Base-by-base conservation (phyloP, 2,113 vertebrate genomes). In the Tympanuchus pallidicinctus region DNA sequence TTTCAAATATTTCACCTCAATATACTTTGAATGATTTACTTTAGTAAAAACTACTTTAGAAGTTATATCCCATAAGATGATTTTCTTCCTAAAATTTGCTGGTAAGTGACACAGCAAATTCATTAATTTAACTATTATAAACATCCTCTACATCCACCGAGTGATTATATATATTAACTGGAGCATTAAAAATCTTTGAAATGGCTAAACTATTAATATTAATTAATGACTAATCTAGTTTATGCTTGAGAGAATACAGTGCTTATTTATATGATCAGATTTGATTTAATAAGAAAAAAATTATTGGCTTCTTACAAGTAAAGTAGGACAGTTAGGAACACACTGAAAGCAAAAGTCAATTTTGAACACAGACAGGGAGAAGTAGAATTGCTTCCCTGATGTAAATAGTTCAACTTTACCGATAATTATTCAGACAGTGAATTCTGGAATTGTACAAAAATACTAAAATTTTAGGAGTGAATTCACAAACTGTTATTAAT, bases 1-100 rank as follows among this genome's bases (percentile, higher is more conserved):
- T 96, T 96, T 93, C 61, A 80, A 57, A 83, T 48, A 79, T 12
- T 92, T 93, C 34, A n/a, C 93, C 71, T 94, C 59, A 84, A 72
- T 74, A n/a, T 45, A 43, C 28, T 90, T 54, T 13, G 45, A 88
- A 71, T 69, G 8, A 76, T 94, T 96, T 96, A 50, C 15, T 69
- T 38, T 38, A 38, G 10, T 38, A 38, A 38, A 38, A 38, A 38
- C 38, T 38, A 38, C 38, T 38, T 38, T 38, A 38, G 38, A 38
- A 95, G 92, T 86, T 80, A 82, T 59, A 52, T 80, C 63, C 32
- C 30, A 57, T 18, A 30, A 71, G 36, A 40, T 18, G 17, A 70
- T 2, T 63, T 95, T 90, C 89, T 85, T 8, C 43, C 64, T 84
- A 92, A 94, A 48, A 72, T 59, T 78, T 91, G 50, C 40, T 84